phyloP scores from a whole-genome alignment of 2,113 vertebrate species.

The Isichthys henryi region DNA sequence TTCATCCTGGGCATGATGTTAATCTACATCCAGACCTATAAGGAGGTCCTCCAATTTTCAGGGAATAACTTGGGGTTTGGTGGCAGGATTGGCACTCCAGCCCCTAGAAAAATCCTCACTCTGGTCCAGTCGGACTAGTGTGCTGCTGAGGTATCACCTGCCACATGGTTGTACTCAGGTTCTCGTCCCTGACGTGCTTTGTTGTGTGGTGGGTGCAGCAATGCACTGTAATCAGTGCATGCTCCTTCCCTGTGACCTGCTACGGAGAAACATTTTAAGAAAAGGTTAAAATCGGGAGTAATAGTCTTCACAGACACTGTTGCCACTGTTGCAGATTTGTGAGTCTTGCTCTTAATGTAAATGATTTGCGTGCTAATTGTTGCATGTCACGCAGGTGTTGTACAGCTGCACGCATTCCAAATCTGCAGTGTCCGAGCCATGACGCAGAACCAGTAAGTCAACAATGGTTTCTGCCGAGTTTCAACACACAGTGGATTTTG shows the following conservation, averaged over 20 bases:
- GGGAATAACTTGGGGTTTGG: no score
- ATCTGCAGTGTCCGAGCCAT: not conserved
- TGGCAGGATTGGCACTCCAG: no score
- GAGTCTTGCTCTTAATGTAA: not conserved
- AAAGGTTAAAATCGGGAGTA: not conserved
- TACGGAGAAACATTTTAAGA: not conserved
- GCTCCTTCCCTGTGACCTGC: not conserved
- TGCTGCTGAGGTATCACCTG: no score
- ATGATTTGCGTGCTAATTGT: not conserved
- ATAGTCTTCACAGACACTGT: not conserved
- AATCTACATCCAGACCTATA: no score
- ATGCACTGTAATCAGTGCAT: no score
- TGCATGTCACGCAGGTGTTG: not conserved
- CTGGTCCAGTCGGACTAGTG: no score
- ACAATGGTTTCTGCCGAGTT: not conserved
- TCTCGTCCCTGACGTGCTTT: no score
- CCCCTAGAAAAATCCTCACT: no score
- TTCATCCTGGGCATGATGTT: no score
- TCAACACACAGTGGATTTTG: not conserved
- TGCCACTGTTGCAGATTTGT: not conserved
- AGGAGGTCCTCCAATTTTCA: no score
- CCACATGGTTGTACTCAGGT: no score
- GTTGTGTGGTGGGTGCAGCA: no score
- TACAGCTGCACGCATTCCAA: not conserved
- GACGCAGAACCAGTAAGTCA: not conserved